phyloP scores from a whole-genome alignment of 1,140 invertebrate species.

The Drosophila arizonae region DNA sequence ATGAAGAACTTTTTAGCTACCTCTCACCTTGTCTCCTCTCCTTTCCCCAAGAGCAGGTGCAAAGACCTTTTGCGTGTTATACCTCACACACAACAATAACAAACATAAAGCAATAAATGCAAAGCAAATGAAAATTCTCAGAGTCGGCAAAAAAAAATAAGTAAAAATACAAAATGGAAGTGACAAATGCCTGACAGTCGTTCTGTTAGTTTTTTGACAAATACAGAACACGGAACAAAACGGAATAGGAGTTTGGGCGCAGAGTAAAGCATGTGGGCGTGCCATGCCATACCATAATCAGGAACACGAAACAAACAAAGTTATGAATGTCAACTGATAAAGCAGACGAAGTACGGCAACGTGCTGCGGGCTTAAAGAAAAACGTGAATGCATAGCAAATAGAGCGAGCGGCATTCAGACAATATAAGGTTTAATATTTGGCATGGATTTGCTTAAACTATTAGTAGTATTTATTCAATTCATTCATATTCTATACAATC shows the following conservation, averaged over 20 bases:
- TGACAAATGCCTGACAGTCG: constrained; percentile 23
- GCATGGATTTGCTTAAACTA: too few relatives aligned
- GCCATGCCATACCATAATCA: constrained; percentile 34
- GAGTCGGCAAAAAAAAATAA: constrained; percentile 4
- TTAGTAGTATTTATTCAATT: too few relatives aligned
- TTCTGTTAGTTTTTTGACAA: not conserved
- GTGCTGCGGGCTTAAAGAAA: too few relatives aligned
- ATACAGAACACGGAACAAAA: too few relatives aligned
- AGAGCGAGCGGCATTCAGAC: too few relatives aligned
- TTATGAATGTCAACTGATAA: constrained; percentile 10
- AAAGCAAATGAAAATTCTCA: constrained; percentile 37
- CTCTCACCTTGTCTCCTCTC: constrained; percentile 28
- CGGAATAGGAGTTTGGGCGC: too few relatives aligned
- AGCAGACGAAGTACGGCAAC: too few relatives aligned
- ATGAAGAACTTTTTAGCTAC: constrained; percentile 9
- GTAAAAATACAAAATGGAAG: not conserved
- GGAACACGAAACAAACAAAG: constrained; percentile 12
- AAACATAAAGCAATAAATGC: constrained; percentile 48
- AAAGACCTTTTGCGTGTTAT: constrained; percentile 75
- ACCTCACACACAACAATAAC: constrained; percentile 43
- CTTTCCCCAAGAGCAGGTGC: constrained; percentile 51
- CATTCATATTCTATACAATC: too few relatives aligned
- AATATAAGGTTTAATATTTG: too few relatives aligned
- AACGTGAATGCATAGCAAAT: too few relatives aligned
- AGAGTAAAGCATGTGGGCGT: too few relatives aligned